Evolutionary conservation across 30 jellyfish, hydroid and myxozoan genomes (phyloP).

Genomic region (Mastigias papua): DNA sequence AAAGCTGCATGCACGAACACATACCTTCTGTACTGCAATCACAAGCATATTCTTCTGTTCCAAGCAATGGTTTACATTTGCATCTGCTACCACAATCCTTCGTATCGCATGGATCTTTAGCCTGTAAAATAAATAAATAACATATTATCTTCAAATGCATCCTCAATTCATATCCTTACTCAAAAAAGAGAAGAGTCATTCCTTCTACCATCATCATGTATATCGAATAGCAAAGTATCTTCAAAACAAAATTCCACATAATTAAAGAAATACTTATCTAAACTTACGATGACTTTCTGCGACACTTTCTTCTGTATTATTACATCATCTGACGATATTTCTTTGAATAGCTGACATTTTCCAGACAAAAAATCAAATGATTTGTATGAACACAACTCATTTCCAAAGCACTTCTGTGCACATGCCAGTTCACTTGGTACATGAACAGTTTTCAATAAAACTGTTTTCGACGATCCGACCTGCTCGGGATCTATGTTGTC

Average conservation of each 20-base stretch:
- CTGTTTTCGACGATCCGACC: not conserved
- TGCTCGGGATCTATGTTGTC: not conserved
- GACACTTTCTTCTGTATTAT: not conserved
- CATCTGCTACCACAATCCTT: not conserved
- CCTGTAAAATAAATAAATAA: not conserved
- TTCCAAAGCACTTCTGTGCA: slow-evolving; percentile 30
- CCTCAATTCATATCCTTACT: not conserved
- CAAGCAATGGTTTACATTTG: not conserved
- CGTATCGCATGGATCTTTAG: not conserved
- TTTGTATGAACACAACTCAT: slow-evolving; percentile 5
- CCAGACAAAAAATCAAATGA: not conserved
- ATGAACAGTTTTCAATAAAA: not conserved
- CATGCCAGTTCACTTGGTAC: slow-evolving; percentile 24
- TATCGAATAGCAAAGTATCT: not conserved
- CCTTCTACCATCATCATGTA: not conserved
- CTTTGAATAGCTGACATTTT: not conserved
- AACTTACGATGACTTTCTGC: not conserved
- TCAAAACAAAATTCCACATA: not conserved
- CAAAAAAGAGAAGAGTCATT: not conserved
- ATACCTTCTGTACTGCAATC: not conserved
- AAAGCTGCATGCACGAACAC: not conserved
- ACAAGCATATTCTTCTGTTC: slow-evolving; percentile 7
- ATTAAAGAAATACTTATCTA: too few species aligned
- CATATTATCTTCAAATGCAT: not conserved
- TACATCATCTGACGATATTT: not conserved